Base-by-base conservation (phyloP, 2,797 vertebrate species). In the Sebastes steindachneri region DNA sequence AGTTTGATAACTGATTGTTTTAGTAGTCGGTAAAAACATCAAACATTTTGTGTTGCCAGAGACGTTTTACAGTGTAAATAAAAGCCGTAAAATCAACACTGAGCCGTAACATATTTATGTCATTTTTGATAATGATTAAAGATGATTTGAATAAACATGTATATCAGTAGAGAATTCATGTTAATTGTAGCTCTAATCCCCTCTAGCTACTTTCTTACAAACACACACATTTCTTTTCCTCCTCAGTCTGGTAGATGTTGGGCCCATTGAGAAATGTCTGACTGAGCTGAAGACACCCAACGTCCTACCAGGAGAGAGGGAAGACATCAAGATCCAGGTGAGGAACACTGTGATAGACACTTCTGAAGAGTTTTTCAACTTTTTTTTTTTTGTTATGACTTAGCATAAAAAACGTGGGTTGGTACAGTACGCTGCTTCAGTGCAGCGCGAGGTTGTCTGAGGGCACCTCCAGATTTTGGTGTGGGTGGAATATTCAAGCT, bases 301-400 rank as follows among this genome's bases (percentile, higher is more conserved):
- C 82, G 75, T 95, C 57, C 89, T 87, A 21, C 94, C 91, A 3
- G 93, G 90, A 89, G 94, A 95, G 31, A 82, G 29, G 53, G 96
- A 97, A 79, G 93, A 96, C 60, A 89, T 94, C 65, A 97, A 95
- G 93, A 95, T 94, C 82, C 98, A 99, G 96, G 98, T 99, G 80
- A 93, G 93, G 37, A 84, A 76, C 73, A 45, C 64, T 53, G 23
- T 68, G 59, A 84, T 63, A 57, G 69, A 83, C 60, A 71, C 59
- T 79, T 85, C 71, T 70, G 23, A 89, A 60, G 35, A 85, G 31
- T 67, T 84, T 65, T 69, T 65, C 11, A 60, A 53, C 5, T 58
- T 65, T 72, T 31, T 9, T 71, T 77, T 72, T 78, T 37, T 37
- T 81, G 53, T 82, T 70, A 74, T 80, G 23, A 81, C 57, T 88